Conservation (phyloP, 2,888 invertebrate genomes). For the Dromius quadrimaculatus region DNA sequence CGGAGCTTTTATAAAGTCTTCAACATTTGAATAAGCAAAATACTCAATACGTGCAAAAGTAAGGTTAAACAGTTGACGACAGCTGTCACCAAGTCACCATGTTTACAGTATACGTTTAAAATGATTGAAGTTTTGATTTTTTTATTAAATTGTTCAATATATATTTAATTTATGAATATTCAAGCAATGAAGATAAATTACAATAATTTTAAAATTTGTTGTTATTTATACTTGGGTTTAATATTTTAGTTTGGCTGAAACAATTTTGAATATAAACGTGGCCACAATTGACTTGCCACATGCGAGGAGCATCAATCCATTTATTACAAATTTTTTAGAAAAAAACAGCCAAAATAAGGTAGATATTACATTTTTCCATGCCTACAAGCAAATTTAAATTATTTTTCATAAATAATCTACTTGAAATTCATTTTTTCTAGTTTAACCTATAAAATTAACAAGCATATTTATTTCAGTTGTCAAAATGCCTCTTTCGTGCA, state of each 20-base stretch:
- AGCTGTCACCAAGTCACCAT: not conserved
- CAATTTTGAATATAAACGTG: conserved; percentile 11
- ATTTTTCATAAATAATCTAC: not conserved
- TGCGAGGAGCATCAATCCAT: conserved; percentile 32
- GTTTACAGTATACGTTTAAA: conserved; percentile 22
- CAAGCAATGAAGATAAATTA: too few relatives aligned
- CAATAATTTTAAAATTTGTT: too few relatives aligned
- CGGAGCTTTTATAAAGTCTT: too few relatives aligned
- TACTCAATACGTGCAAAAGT: conserved; percentile 1
- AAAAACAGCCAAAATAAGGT: conserved; percentile 37
- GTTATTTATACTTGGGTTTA: too few relatives aligned
- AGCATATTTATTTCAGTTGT: conserved; percentile 52
- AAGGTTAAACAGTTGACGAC: conserved; percentile 7
- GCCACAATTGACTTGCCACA: conserved; percentile 33
- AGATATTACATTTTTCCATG: conserved; percentile 4
- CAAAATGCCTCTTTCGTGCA: conserved; percentile 91
- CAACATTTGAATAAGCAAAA: too few relatives aligned
- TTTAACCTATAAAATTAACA: conserved; percentile 31
- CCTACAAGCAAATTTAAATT: not conserved
- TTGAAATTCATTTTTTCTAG: not conserved
- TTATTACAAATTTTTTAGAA: conserved; percentile 27
- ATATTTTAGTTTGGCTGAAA: not conserved
- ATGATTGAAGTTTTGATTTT: not conserved
- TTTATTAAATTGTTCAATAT: not conserved
- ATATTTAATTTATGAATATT: too few relatives aligned